These are phyloP conservation scores for Alosa alosa DNA, from an alignment of 2,113 vertebrate genomes.

Conservation along the genomic window DNA sequence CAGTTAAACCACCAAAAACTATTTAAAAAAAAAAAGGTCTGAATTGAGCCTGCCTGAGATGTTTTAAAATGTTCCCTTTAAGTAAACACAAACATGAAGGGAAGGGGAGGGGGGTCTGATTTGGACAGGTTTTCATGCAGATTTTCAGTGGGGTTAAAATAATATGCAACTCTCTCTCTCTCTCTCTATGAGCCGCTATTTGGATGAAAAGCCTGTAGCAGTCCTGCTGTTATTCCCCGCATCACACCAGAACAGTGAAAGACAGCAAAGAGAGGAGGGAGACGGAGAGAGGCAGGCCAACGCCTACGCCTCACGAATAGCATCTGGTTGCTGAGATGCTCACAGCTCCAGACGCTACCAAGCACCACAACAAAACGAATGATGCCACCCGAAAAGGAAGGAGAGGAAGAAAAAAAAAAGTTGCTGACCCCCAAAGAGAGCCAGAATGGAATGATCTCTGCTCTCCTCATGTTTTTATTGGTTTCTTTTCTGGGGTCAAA, in stretches of 20 bases:
- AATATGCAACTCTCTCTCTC: conserved; percentile 53
- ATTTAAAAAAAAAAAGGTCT: conserved; percentile 54
- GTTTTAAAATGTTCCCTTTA: conserved; percentile 44
- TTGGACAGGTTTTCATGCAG: conserved; percentile 76
- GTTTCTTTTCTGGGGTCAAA: conserved; percentile 4
- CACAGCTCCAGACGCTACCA: not conserved
- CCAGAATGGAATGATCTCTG: not conserved
- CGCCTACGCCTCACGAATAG: conserved; percentile 23
- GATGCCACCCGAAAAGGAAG: conserved; percentile 39
- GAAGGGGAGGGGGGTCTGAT: conserved; percentile 45
- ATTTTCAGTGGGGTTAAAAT: conserved; percentile 49
- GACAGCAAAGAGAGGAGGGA: conserved; percentile 32
- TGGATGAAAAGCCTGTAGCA: conserved; percentile 65
- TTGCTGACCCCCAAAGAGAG: not conserved
- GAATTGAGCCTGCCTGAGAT: conserved; percentile 61
- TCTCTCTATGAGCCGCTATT: conserved; percentile 54
- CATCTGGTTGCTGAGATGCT: conserved; percentile 29
- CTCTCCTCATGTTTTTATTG: not conserved
- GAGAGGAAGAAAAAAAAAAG: not conserved
- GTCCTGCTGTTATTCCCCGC: conserved; percentile 91
- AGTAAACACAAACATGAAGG: not conserved
- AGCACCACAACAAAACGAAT: not conserved
- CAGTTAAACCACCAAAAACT: conserved; percentile 40
- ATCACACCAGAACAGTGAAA: conserved; percentile 83
- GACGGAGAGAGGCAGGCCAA: not conserved